Conservation (phyloP, 2,797 vertebrate genomes). For the Pteronotus mesoamericanus region DNA sequence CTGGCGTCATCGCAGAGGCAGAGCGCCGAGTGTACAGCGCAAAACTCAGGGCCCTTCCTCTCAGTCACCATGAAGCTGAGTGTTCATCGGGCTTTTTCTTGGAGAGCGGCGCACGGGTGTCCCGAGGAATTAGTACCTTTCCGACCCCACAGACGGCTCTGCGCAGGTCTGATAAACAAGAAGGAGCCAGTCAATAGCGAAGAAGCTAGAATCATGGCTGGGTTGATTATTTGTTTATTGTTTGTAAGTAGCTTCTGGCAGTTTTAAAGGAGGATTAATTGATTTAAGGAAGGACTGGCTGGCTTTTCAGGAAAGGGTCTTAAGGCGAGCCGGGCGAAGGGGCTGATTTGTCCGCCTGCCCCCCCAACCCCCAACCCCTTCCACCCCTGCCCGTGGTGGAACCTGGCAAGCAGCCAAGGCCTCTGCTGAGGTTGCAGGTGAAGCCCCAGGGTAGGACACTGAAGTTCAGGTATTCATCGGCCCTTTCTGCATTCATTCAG, state of each 20-base stretch:
- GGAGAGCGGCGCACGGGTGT: no score
- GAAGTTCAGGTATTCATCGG: not conserved
- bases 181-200: not conserved
- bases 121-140: not conserved
- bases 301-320: not conserved
- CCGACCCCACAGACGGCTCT: not conserved
- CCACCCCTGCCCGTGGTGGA: no score
- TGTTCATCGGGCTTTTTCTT: not conserved
- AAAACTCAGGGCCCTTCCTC: accelerated
- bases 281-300: not conserved
- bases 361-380: no score
- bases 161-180: not conserved
- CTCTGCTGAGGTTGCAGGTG: not conserved
- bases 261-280: not conserved
- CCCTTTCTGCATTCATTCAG: not conserved
- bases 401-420: not conserved
- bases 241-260: not conserved
- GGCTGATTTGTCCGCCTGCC: not conserved
- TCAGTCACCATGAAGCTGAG: accelerated
- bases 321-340: not conserved
- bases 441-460: not conserved
- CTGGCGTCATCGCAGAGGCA: not conserved
- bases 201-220: not conserved
- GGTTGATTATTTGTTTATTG: not conserved
- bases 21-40: accelerated